Percentiles rank a stretch among this genome's conserved stretches.
These are phyloP conservation scores for Notechis scutatus DNA, from an alignment of 2,113 vertebrate species.

Conservation along the genomic window DNA sequence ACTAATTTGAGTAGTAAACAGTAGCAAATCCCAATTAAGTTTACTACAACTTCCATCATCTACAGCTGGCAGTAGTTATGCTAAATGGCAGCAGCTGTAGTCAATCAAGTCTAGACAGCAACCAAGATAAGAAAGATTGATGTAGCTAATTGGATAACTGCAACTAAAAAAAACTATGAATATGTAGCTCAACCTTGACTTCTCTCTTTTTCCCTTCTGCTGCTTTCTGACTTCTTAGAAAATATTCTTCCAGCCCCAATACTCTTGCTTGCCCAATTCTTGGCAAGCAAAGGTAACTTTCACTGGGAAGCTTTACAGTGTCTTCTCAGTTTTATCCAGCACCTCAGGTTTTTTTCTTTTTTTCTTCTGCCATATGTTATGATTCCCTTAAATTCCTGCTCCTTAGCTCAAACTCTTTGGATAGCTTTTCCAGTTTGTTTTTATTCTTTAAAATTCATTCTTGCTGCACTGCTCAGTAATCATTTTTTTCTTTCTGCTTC, in stretches of 20 bases:
- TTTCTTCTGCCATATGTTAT: not conserved
- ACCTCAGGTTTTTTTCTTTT: not conserved
- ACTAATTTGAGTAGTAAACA: not conserved
- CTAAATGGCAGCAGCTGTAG: not conserved
- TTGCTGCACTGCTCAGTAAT: not conserved
- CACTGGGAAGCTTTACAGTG: not conserved
- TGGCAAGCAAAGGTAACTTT: not conserved
- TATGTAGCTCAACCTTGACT: not conserved
- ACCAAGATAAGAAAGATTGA: not conserved
- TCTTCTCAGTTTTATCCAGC: too few relatives aligned
- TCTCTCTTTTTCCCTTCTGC: not conserved
- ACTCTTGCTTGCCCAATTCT: not conserved
- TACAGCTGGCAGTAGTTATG: not conserved
- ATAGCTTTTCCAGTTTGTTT: not conserved
- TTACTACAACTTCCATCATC: not conserved
- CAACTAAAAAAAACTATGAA: not conserved
- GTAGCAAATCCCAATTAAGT: not conserved
- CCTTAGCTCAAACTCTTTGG: not conserved
- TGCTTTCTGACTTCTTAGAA: not conserved
- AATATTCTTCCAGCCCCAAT: not conserved
- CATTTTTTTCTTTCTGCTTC: not conserved
- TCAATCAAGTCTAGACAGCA: not conserved
- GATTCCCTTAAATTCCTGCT: not conserved
- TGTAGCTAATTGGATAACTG: not conserved
- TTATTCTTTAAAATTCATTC: not conserved